Evolutionary conservation across 2,797 vertebrate genomes (phyloP), one percentile per base, ranked within the genome.

Genomic region (Rhinichthys osculus): DNA sequence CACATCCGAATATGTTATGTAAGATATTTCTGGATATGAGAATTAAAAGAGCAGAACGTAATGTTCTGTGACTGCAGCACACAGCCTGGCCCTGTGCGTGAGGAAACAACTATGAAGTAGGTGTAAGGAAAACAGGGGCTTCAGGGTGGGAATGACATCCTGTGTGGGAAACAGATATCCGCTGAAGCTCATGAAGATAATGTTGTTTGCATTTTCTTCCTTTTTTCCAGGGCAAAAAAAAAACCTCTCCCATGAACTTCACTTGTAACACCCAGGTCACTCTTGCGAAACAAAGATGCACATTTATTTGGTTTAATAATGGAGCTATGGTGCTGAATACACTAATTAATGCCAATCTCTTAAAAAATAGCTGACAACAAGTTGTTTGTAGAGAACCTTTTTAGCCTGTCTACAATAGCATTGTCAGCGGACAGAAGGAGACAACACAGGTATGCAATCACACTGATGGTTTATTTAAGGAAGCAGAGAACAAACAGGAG

Each of bases 71-170:
- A 79, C 67, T 7, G 27, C 33, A 71, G 66, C 67, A 79, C 76
- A 82, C 42, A 52, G 72, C 8, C 47, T 23, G 33, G 27, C 66
- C 74, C 54, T 66, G n/a, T 27, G 19, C 0, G 11, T 79, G 44
- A 69, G 30, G 81, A 71, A 76, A 80, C 30, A 74, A 27, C 14
- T 50, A 16, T 52, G 70, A 66, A 83, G 47, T 7, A 42, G 86
- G 79, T 88, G 77, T 84, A 38, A 30, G 72, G 59, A 89, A 87
- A 82, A 50, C 77, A 77, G 86, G 89, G 88, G 64, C 79, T 84
- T 88, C 78, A 85, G 74, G 91, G 91, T 91, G 89, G 91, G 92
- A 92, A 91, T 89, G 88, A 92, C 89, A 93, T 94, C 88, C 90
- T 88, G 90, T 90, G 86, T 89, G 88, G 84, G 90, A 88, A 91